A percentile compares a stretch with the other conserved stretches of the same genome.
Conservation (phyloP, 2,797 vertebrate genomes). For the Champsocephalus gunnari region DNA sequence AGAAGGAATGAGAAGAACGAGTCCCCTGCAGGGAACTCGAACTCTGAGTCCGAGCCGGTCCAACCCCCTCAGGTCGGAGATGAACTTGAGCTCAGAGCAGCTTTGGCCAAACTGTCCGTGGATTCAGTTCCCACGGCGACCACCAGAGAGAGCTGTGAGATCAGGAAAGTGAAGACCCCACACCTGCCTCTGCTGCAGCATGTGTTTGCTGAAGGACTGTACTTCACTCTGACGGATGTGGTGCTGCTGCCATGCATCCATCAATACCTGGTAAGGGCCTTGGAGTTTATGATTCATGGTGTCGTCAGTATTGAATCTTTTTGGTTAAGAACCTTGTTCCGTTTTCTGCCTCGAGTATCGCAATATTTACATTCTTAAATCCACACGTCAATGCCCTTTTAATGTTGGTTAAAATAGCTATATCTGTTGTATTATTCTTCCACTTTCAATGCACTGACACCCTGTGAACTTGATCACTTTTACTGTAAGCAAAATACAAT, state of each 20-base stretch:
- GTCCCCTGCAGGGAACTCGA: conserved; percentile 3
- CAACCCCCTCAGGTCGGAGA: conserved; percentile 29
- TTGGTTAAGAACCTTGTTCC: background rate
- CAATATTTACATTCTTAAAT: conserved; percentile 28
- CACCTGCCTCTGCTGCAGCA: conserved; percentile 93
- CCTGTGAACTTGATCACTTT: background rate
- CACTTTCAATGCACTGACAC: conserved; percentile 5
- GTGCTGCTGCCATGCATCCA: conserved; percentile 95
- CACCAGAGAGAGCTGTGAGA: conserved; percentile 87
- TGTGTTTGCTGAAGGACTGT: conserved; percentile 95
- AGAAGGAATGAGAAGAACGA: conserved; percentile 55
- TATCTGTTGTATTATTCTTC: background rate
- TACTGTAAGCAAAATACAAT: conserved; percentile 3
- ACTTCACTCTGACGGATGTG: conserved; percentile 95
- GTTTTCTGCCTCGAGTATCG: conserved; percentile 1
- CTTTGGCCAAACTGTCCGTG: conserved; percentile 88
- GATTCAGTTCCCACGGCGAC: conserved; percentile 71
- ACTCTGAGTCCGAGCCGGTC: background rate
- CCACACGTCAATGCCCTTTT: conserved; percentile 21
- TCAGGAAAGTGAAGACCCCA: conserved; percentile 91
- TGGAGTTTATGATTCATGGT: conserved; percentile 34
- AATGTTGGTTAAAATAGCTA: conserved; percentile 3
- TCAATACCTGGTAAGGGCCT: conserved; percentile 91
- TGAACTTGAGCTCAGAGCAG: conserved; percentile 87
- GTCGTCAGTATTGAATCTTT: conserved; percentile 32